Conservation (phyloP, 2,888 invertebrate genomes). For the Coenonympha arcania region DNA sequence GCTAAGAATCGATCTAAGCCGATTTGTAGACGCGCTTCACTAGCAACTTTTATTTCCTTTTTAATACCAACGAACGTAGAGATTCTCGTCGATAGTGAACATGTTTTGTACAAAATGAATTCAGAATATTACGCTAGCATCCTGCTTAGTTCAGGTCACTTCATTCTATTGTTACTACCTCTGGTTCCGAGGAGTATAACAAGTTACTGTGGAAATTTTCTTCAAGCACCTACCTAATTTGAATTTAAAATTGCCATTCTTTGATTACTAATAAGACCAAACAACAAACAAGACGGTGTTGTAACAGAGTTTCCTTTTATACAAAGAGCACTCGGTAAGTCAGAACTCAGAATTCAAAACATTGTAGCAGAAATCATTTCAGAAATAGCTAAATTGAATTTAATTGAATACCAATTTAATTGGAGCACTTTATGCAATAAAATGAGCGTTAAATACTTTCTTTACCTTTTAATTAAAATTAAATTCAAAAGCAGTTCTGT, state of each 20-base stretch:
- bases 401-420: not conserved
- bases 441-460: not conserved
- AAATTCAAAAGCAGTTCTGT: not conserved
- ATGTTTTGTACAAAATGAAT: constrained; percentile 22
- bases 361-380: not conserved
- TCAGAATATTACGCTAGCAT: constrained; percentile 10
- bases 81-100: constrained; percentile 17
- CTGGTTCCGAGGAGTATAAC: no score
- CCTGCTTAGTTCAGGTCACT: constrained; percentile 12
- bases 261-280: no score
- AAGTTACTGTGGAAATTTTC: constrained; percentile 2
- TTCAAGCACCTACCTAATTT: constrained; percentile 1
- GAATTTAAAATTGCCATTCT: constrained; percentile 8
- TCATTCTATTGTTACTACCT: no score
- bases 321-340: not conserved
- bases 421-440: not conserved
- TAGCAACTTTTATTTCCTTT: constrained; percentile 38
- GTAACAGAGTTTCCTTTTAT: not conserved
- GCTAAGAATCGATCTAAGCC: constrained; percentile 32
- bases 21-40: constrained; percentile 35
- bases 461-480: not conserved
- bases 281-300: not conserved
- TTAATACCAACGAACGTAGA: constrained; percentile 26
- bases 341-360: not conserved
- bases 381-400: not conserved